Percentiles rank a stretch among this genome's conserved stretches.
Conservation (phyloP, 1,140 invertebrate genomes). For the Harlomillsia oculata region DNA sequence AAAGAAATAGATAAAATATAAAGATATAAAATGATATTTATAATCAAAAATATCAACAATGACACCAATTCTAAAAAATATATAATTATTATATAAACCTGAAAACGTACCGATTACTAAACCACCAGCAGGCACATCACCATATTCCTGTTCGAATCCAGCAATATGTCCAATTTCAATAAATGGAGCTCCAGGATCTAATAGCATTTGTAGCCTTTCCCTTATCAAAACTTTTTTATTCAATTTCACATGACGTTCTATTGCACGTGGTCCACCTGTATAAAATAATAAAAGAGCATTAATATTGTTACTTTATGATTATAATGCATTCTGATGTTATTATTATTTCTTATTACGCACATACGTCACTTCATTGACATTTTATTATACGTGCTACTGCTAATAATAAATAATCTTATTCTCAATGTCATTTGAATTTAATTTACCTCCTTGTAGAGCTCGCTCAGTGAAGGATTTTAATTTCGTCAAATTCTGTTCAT, state of each 20-base stretch:
- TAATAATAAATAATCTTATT: background rate
- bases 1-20: constrained; percentile 3
- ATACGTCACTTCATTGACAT: background rate
- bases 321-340: too few species aligned
- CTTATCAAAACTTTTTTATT: constrained; percentile 52
- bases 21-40: background rate
- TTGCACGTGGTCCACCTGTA: constrained; percentile 45
- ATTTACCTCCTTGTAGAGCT: background rate
- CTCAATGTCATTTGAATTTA: background rate
- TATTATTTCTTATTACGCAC: background rate
- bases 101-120: constrained; percentile 35
- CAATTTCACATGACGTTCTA: constrained; percentile 43
- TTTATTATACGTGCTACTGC: background rate
- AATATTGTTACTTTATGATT: too few species aligned
- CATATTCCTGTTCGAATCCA: constrained; percentile 50
- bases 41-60: background rate
- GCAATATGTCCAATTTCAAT: constrained; percentile 56
- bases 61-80: background rate
- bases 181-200: constrained; percentile 53
- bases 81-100: background rate
- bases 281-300: background rate
- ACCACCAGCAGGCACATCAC: constrained; percentile 53
- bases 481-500: background rate
- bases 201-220: constrained; percentile 49
- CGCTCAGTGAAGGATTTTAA: background rate